phyloP scores from a whole-genome alignment of 2,797 vertebrate genomes.

The Eulemur albifrons region DNA sequence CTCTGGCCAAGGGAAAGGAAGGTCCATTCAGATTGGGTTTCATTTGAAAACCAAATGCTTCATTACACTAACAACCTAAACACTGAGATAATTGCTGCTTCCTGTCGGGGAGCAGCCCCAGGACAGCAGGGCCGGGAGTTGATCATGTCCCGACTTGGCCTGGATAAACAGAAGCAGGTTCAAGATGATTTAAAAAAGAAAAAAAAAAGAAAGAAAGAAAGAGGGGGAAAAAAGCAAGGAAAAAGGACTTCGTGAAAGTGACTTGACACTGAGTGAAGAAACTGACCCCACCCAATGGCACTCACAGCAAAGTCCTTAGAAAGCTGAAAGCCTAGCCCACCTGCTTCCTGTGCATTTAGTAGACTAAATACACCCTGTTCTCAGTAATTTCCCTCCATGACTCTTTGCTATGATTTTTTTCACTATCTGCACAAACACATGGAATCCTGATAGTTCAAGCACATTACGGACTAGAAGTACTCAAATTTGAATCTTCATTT shows the following conservation, averaged over 20 bases:
- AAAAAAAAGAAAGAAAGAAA: no score
- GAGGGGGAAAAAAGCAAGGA: not conserved
- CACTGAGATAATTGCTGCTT: not conserved
- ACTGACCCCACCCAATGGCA: accelerated
- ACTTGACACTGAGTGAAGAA: not conserved
- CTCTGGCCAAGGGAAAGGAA: not conserved
- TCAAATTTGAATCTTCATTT: not conserved
- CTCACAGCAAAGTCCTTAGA: not conserved
- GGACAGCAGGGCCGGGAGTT: accelerated
- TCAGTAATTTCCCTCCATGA: no score
- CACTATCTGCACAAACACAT: not conserved
- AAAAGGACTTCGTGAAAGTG: not conserved
- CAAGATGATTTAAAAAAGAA: not conserved
- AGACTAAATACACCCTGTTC: not conserved
- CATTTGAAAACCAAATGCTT: not conserved
- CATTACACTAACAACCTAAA: not conserved
- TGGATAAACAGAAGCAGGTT: not conserved
- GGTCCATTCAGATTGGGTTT: not conserved
- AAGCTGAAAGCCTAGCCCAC: not conserved
- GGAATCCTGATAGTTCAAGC: not conserved
- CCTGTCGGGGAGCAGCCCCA: not conserved
- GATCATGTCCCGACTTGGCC: not conserved
- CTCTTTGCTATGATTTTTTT: not conserved
- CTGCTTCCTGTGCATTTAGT: not conserved
- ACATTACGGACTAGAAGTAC: not conserved